phyloP scores from a whole-genome alignment of 1,140 invertebrate genomes.

The Bombus polaris region DNA sequence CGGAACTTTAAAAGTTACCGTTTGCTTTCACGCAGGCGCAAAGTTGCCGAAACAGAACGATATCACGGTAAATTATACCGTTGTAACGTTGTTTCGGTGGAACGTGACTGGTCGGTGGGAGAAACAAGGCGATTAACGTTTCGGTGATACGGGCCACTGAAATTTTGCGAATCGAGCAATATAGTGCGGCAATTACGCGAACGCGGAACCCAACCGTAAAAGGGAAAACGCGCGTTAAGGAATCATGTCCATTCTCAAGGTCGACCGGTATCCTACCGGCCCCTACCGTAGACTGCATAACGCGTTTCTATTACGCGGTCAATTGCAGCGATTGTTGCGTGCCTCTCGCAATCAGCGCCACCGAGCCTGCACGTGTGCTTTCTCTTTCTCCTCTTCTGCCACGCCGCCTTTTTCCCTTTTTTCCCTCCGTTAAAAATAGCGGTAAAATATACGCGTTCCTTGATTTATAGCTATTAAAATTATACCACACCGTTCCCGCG shows the following conservation, averaged over 20 bases:
- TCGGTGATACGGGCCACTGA: not conserved
- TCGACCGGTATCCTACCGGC: constrained; percentile 74
- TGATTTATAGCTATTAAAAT: constrained; percentile 19
- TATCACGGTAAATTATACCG: not conserved
- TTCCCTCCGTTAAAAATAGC: not conserved
- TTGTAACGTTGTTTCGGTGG: not conserved
- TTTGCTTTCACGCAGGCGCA: not conserved
- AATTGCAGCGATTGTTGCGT: constrained; percentile 75
- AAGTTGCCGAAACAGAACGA: not conserved
- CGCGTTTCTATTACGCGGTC: constrained; percentile 77
- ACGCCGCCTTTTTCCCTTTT: not conserved
- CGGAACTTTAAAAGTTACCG: not conserved
- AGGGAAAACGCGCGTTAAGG: constrained; percentile 72
- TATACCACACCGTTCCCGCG: not conserved
- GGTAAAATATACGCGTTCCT: not conserved
- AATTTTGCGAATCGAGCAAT: constrained; percentile 52
- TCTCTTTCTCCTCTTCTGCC: constrained; percentile 16
- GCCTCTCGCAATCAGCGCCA: constrained; percentile 69
- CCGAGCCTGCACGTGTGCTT: constrained; percentile 42
- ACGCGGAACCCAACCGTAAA: constrained; percentile 73
- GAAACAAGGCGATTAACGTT: not conserved
- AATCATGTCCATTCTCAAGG: constrained; percentile 76
- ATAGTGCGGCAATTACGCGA: constrained; percentile 65
- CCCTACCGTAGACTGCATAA: constrained; percentile 70
- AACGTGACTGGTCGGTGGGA: not conserved